phyloP scores from a whole-genome alignment of 2,113 vertebrate species.

The Tinamus guttatus region DNA sequence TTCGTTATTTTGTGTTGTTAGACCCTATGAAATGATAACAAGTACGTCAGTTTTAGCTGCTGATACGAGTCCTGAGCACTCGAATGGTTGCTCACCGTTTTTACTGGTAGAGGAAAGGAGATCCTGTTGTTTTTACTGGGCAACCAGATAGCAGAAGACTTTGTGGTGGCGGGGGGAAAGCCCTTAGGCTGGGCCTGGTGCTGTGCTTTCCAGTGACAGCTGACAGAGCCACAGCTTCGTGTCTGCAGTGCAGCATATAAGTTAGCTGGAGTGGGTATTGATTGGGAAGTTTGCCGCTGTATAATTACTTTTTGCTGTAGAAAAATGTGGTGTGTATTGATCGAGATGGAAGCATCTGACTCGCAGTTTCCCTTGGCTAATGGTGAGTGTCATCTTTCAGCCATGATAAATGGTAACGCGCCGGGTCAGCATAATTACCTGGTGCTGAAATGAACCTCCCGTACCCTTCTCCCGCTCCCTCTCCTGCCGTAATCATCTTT shows the following conservation, averaged over 20 bases:
- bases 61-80: neutral
- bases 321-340: constrained; percentile 89
- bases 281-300: constrained; percentile 93
- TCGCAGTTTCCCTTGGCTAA: constrained; percentile 93
- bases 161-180: neutral
- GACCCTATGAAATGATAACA: constrained; percentile 30
- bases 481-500: constrained; percentile 59
- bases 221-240: constrained; percentile 68
- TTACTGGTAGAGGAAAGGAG: neutral
- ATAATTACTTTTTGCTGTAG: constrained; percentile 93
- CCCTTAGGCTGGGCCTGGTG: constrained; percentile 75
- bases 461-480: constrained; percentile 63
- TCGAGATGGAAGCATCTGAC: constrained; percentile 83
- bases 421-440: constrained; percentile 90
- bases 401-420: constrained; percentile 91
- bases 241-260: constrained; percentile 75
- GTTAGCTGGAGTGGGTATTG: constrained; percentile 87
- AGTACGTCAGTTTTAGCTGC: neutral
- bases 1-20: constrained; percentile 21
- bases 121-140: neutral
- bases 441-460: constrained; percentile 89
- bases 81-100: neutral
- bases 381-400: constrained; percentile 91
- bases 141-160: constrained; percentile 50
- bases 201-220: constrained; percentile 76